Base-by-base conservation (phyloP, 2,113 vertebrate species). In the Taxidea taxus region DNA sequence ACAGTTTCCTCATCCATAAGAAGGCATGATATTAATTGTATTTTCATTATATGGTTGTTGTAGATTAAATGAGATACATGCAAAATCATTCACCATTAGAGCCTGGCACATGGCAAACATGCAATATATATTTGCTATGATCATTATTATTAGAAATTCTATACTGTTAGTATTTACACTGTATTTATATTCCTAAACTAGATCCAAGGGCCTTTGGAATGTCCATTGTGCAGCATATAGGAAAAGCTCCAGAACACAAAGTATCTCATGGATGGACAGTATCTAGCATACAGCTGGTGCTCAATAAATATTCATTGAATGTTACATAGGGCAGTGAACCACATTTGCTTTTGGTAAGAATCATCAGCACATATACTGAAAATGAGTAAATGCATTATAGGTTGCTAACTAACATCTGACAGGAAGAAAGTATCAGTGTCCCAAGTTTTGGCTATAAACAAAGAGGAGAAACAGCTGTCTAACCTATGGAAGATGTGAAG, bases 41-140 rank as follows among this genome's bases (percentile, higher is more conserved):
- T 58, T 92, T 92, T 21, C n/a, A 58, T 92, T 16, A 89, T 11
- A 85, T 37, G 21, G 2, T 34, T 80, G 18, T 78, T 70, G 34
- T 60, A 37, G 47, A 87, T 84, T 74, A 56, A 1, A 84, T 37
- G 78, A 94, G 44, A 64, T 47, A n/a, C 31, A 93, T 12, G 64
- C 15, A 60, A 94, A 92, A 97, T 16, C 34, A 88, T 70, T 89
- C 37, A 70, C 74, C 83, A 83, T 60, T 66, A 95, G 70, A 84
- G 37, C 37, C 29, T 93, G 51, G n/a, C 12, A 75, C 20, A 16
- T n/a, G 66, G 39, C 42, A 96, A 90, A 74, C 8, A 75, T 47
- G 54, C 31, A 68, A 39, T 68, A 85, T 72, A 64, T 68, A 81
- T 51, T 72, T 86, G 54, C 44, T 80, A 39, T 85, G 60, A 75